Evolutionary conservation across 1,140 invertebrate genomes (phyloP), one percentile per base, ranked within the genome.

Genomic region (Magallana ariakensis): DNA sequence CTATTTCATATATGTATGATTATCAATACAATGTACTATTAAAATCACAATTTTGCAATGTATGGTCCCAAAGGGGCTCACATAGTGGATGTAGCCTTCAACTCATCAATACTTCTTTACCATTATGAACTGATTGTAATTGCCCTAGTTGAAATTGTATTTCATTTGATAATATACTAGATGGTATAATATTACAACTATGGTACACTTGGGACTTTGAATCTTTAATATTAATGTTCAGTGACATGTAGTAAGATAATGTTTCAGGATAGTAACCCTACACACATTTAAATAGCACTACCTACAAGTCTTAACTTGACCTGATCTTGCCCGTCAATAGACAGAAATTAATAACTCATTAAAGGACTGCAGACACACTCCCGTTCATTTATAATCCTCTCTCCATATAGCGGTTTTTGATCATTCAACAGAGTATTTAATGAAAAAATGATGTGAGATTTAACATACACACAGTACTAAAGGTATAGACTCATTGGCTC

Each of bases 291-390:
- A 75, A 75, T 75, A 75, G 8, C 66, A 13, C 66, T 26, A 62
- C 58, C 16, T 62, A 13, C 66, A 75, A 26, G 66, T 75, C 66
- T 75, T 13, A 75, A 75, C 66, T 26, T 75, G 66, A 75, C 22
- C 22, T 75, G 26, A 75, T 75, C 66, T 46, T 26, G 11, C 22
- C 19, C n/a, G 66, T 75, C 66, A 75, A 75, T 26, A 75, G 66
- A 26, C 66, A 75, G 66, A 75, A 75, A 75, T 75, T 75, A 75
- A 26, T 75, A 75, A 33, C 66, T 75, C 66, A 75, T 26, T 75
- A 26, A 75, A 46, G 33, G 33, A 33, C 10, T 75, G 22, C 22
- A 75, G 66, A 15, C 66, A 66, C 22, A 75, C 66, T 33, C 66
- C 66, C 66, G 22, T 75, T 22, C 8, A 10, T 26, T 26, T 75